Conservation (phyloP, 2,113 vertebrate species). For the Gambusia holbrooki region DNA sequence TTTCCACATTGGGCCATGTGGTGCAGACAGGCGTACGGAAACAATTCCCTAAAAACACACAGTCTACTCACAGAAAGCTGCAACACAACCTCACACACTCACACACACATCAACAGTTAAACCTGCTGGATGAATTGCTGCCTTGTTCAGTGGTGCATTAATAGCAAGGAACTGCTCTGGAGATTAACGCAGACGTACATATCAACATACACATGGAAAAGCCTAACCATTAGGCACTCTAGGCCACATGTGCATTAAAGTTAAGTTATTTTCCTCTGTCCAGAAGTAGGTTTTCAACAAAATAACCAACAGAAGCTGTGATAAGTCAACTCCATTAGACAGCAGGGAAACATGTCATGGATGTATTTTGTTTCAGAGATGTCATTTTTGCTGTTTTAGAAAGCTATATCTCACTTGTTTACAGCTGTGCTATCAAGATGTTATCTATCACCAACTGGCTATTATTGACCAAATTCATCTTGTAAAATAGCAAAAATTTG, state of each 20-base stretch:
- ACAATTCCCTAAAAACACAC: slow-evolving; percentile 79
- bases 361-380: slow-evolving; percentile 24
- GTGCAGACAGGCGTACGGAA: slow-evolving; percentile 76
- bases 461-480: too few relatives aligned
- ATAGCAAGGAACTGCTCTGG: slow-evolving; percentile 72
- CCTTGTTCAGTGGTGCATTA: slow-evolving; percentile 74
- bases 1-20: slow-evolving; percentile 77
- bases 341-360: slow-evolving; percentile 24
- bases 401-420: slow-evolving; percentile 21
- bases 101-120: slow-evolving; percentile 64
- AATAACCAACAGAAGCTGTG: slow-evolving; percentile 48
- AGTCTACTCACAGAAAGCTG: slow-evolving; percentile 68
- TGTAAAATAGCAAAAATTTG: too few relatives aligned
- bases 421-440: background rate
- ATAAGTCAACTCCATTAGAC: slow-evolving; percentile 48
- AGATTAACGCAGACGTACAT: slow-evolving; percentile 56
- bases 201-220: slow-evolving; percentile 25
- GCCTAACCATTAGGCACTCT: slow-evolving; percentile 60
- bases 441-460: too few relatives aligned
- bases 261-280: slow-evolving; percentile 61
- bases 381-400: slow-evolving; percentile 19
- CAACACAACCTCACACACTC: slow-evolving; percentile 35
- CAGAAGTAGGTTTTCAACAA: slow-evolving; percentile 60
- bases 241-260: slow-evolving; percentile 64
- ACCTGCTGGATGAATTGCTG: slow-evolving; percentile 78